Conservation (phyloP, 1,140 invertebrate species). For the Trachymyrmex septentrionalis region DNA sequence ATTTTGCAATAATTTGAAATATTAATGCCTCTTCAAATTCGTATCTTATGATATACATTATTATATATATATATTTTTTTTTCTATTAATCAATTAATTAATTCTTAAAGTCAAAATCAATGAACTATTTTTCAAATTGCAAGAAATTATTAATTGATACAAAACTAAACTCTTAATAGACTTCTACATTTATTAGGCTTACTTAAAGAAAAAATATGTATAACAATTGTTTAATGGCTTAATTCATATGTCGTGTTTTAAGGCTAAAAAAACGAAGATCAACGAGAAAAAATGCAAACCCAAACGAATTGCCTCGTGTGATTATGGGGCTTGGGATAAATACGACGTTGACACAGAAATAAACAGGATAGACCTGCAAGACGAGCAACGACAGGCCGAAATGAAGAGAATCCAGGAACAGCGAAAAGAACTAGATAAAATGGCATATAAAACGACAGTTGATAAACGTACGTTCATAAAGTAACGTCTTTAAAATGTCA, state of each 20-base stretch:
- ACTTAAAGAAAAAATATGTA: not conserved
- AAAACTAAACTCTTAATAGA: conserved; percentile 1
- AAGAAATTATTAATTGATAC: not conserved
- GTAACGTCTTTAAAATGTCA: conserved; percentile 4
- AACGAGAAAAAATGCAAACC: conserved; percentile 36
- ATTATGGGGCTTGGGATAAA: conserved; percentile 90
- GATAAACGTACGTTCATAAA: conserved; percentile 75
- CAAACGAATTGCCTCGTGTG: conserved; percentile 86
- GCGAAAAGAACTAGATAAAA: conserved; percentile 67
- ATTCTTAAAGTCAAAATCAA: not conserved
- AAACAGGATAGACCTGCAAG: conserved; percentile 89
- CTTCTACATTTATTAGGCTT: not conserved
- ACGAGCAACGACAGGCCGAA: conserved; percentile 86
- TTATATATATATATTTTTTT: not conserved
- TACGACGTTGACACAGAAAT: conserved; percentile 90
- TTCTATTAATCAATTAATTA: not conserved
- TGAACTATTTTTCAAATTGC: not conserved
- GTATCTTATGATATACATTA: not conserved
- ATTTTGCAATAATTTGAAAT: not conserved
- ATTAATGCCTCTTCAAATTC: not conserved
- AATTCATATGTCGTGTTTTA: not conserved
- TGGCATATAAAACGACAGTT: conserved; percentile 74
- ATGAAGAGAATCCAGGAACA: conserved; percentile 79
- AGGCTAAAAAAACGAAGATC: conserved; percentile 26
- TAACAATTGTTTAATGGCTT: not conserved